phyloP scores from a whole-genome alignment of 2,113 vertebrate species.

The Riparia riparia region DNA sequence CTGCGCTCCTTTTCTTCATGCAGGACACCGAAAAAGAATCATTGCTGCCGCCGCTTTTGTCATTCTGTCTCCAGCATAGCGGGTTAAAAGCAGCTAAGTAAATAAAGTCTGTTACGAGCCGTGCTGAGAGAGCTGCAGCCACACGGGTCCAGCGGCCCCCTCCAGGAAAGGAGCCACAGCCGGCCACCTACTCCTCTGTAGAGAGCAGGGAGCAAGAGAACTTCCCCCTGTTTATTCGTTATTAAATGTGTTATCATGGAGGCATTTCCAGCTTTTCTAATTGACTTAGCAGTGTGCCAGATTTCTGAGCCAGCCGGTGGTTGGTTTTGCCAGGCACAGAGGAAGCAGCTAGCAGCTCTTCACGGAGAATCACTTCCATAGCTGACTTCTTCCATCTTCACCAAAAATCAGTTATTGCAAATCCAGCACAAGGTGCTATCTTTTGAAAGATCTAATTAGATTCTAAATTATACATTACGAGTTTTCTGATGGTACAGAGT shows the following conservation, averaged over 20 bases:
- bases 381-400: background rate
- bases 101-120: background rate
- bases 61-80: background rate
- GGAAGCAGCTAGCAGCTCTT: background rate
- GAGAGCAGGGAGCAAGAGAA: background rate
- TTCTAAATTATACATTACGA: background rate
- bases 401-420: background rate
- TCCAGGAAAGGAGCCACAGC: fast-evolving
- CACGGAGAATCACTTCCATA: background rate
- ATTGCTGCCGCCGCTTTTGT: background rate
- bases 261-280: background rate
- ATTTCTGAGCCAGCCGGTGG: background rate
- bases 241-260: background rate
- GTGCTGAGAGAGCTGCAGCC: background rate
- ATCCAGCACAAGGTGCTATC: background rate
- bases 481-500: background rate
- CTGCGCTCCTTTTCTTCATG: background rate
- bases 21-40: background rate
- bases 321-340: background rate
- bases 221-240: background rate
- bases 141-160: fast-evolving
- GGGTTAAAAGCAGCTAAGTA: background rate
- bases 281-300: background rate
- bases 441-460: background rate
- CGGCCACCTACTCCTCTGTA: background rate